These are phyloP conservation scores for Lepidocyrtinus sp. DNA, from an alignment of 2,888 invertebrate genomes.

Conservation along the genomic window DNA sequence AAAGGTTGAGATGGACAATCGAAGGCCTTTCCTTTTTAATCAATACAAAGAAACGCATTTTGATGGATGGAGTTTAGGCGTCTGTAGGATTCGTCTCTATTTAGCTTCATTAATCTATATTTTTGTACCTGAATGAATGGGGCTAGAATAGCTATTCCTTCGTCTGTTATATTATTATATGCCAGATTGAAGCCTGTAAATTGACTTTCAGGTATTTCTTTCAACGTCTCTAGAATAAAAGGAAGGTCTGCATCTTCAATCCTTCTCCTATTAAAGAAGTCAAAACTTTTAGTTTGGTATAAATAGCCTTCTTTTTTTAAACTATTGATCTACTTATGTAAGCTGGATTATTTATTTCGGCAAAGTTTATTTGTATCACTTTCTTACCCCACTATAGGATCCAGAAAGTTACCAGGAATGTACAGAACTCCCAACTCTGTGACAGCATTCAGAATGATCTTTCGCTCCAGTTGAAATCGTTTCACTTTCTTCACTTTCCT, in stretches of 20 bases:
- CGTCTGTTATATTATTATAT: slow-evolving; percentile 67
- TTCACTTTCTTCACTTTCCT: slow-evolving; percentile 23
- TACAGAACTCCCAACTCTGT: slow-evolving; percentile 46
- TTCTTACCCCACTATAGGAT: slow-evolving; percentile 50
- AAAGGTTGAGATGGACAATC: slow-evolving; percentile 61
- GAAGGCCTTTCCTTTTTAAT: slow-evolving; percentile 54
- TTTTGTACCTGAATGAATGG: slow-evolving; percentile 55
- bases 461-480: slow-evolving; percentile 40
- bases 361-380: not conserved
- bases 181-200: slow-evolving; percentile 65
- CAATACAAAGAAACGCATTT: too few species aligned
- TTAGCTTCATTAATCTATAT: not conserved
- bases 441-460: slow-evolving; percentile 31
- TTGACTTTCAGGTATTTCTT: slow-evolving; percentile 32
- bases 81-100: too few species aligned
- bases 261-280: slow-evolving; percentile 60
- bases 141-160: slow-evolving; percentile 54
- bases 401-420: slow-evolving; percentile 58
- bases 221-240: slow-evolving; percentile 46
- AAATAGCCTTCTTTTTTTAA: too few species aligned
- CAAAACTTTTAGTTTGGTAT: too few species aligned
- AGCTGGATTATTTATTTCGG: too few species aligned
- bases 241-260: slow-evolving; percentile 62
- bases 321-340: too few species aligned
- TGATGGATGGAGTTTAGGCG: too few species aligned